phyloP scores from a whole-genome alignment of 2,113 vertebrate species.

The Aldabrachelys gigantea region DNA sequence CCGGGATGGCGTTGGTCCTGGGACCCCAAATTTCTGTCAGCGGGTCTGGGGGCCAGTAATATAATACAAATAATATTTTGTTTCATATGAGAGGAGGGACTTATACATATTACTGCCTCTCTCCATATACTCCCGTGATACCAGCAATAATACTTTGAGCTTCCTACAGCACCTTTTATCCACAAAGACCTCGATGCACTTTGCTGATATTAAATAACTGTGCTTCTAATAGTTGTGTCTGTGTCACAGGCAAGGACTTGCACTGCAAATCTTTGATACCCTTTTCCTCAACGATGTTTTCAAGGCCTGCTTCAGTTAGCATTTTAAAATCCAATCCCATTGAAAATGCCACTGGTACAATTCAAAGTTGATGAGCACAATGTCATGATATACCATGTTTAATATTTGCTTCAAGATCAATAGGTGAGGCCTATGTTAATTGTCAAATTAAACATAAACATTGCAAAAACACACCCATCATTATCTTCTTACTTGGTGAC shows the following conservation, averaged over 20 bases:
- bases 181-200: background rate
- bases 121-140: background rate
- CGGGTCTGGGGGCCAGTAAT: background rate
- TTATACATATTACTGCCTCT: background rate
- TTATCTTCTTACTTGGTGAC: constrained; percentile 53
- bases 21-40: no score
- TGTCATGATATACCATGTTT: constrained; percentile 30
- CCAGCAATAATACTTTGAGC: background rate
- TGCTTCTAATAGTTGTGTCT: background rate
- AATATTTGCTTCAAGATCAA: constrained; percentile 69
- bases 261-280: background rate
- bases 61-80: fast-evolving
- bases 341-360: constrained; percentile 32
- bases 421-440: constrained; percentile 64
- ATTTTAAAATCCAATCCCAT: constrained; percentile 51
- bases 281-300: constrained; percentile 2
- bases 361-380: constrained; percentile 53
- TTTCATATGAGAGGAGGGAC: background rate
- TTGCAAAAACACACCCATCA: constrained; percentile 54
- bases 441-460: constrained; percentile 67
- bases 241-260: background rate
- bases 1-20: no score
- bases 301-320: constrained; percentile 47
- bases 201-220: background rate
- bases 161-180: background rate